Conservation (phyloP, 2,797 vertebrate genomes). For the Tympanoctomys barrerae region DNA sequence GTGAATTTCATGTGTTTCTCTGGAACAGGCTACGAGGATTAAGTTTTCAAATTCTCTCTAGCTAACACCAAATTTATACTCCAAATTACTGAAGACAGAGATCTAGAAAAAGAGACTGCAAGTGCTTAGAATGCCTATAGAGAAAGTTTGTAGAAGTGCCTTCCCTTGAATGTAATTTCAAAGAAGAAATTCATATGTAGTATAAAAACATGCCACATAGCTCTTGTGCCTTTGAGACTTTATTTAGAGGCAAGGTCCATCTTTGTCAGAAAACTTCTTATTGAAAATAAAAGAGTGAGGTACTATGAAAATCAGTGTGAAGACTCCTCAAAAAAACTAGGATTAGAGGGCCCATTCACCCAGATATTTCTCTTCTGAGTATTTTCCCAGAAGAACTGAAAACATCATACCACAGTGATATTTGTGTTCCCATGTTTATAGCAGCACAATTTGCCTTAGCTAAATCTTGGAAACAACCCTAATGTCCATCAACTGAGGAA, state of each 20-base stretch:
- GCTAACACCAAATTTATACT: neutral
- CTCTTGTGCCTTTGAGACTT: neutral
- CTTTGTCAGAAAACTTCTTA: neutral
- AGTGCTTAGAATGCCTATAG: neutral
- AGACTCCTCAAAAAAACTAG: too few relatives aligned
- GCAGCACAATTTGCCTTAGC: too few relatives aligned
- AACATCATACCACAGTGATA: too few relatives aligned
- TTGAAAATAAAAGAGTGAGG: neutral
- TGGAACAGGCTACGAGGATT: neutral
- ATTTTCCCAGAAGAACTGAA: too few relatives aligned
- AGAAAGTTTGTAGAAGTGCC: neutral
- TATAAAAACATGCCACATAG: neutral
- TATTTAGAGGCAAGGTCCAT: neutral
- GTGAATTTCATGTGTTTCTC: neutral
- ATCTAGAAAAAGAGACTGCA: neutral
- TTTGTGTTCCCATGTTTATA: too few relatives aligned
- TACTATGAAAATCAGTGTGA: too few relatives aligned
- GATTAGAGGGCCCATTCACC: too few relatives aligned
- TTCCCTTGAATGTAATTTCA: neutral
- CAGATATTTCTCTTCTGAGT: too few relatives aligned
- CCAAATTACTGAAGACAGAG: neutral
- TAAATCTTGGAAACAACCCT: too few relatives aligned
- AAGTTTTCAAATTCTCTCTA: constrained; percentile 32
- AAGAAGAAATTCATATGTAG: neutral
- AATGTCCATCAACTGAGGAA: too few relatives aligned